These are phyloP conservation scores for Nasonia giraulti DNA, from an alignment of 1,140 invertebrate genomes.

Conservation along the genomic window DNA sequence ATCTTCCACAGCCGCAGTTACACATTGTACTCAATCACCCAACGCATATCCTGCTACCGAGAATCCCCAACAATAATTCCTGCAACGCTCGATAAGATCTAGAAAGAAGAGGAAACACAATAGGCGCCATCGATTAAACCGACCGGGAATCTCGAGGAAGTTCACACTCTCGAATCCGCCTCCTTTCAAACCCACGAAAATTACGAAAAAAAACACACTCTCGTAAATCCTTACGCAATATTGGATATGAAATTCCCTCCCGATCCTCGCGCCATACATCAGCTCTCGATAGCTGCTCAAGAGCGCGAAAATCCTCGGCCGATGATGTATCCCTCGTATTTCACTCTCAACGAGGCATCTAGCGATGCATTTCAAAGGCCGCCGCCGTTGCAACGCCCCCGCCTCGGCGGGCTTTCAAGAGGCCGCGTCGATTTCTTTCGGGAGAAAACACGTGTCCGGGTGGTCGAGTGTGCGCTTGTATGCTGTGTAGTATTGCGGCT, in stretches of 20 bases:
- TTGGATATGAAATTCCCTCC: neutral
- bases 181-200: neutral
- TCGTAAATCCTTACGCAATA: neutral
- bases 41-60: too few relatives aligned
- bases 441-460: slow-evolving; percentile 57
- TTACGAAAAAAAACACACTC: neutral
- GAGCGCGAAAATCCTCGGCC: slow-evolving; percentile 71
- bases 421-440: neutral
- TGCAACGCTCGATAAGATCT: neutral
- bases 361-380: slow-evolving; percentile 64
- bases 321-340: slow-evolving; percentile 50
- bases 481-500: slow-evolving; percentile 41
- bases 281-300: slow-evolving; percentile 58
- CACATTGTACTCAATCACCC: too few relatives aligned
- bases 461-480: slow-evolving; percentile 42
- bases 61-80: too few relatives aligned
- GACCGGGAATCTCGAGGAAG: neutral
- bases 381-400: slow-evolving; percentile 45
- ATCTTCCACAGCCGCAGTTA: too few relatives aligned
- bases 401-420: neutral
- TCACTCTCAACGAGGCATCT: slow-evolving; percentile 59
- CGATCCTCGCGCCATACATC: neutral
- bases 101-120: neutral
- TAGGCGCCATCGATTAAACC: neutral
- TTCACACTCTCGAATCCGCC: neutral